Evolutionary conservation across 30 jellyfish, hydroid and myxozoan genomes (phyloP).

Genomic region (Phacellophora camtschatica): DNA sequence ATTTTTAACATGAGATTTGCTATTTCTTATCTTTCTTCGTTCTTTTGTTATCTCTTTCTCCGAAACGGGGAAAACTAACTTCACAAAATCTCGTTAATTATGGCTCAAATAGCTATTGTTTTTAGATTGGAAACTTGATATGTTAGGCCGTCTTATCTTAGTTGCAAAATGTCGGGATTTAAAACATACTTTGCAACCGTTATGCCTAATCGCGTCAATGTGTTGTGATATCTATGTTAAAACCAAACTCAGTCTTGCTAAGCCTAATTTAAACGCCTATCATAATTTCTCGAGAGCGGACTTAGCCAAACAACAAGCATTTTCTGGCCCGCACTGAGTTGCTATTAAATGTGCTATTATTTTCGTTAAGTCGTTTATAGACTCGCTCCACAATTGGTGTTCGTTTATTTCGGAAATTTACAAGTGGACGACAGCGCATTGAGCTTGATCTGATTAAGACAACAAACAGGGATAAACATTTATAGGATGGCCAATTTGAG

Average conservation of each 20-base stretch:
- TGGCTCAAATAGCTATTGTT: too few species aligned
- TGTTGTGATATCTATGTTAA: neutral
- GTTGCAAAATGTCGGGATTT: too few species aligned
- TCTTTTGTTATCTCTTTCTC: too few species aligned
- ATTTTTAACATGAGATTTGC: too few species aligned
- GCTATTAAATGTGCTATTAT: conserved; percentile 24
- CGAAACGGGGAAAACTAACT: too few species aligned
- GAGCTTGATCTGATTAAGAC: neutral
- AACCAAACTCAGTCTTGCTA: conserved; percentile 7
- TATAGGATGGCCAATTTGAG: too few species aligned
- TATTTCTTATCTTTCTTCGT: too few species aligned
- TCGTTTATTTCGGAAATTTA: neutral
- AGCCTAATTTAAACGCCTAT: conserved; percentile 26
- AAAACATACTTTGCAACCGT: too few species aligned
- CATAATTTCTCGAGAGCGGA: conserved; percentile 19
- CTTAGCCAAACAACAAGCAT: neutral
- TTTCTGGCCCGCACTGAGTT: conserved; percentile 13
- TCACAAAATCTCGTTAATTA: too few species aligned
- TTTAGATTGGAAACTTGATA: too few species aligned
- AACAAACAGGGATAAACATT: neutral
- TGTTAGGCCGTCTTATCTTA: too few species aligned
- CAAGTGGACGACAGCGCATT: neutral
- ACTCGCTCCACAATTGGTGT: neutral
- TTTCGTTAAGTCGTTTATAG: neutral
- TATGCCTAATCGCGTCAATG: too few species aligned